phyloP scores from a whole-genome alignment of 2,113 vertebrate species.

The Pangasianodon hypophthalmus region DNA sequence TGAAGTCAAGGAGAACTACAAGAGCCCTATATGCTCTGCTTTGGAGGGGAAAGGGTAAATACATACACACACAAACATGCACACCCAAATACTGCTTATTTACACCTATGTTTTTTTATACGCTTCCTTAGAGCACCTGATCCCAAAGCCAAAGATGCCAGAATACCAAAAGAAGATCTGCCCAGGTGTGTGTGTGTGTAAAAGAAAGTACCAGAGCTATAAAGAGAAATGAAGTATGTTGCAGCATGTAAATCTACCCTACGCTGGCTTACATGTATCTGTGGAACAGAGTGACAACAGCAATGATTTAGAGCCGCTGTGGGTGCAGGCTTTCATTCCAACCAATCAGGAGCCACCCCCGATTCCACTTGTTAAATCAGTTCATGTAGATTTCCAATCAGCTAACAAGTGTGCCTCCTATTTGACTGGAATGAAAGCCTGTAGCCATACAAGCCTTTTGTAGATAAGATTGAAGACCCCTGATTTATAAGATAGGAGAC shows the following conservation, averaged over 20 bases:
- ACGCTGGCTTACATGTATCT: background rate
- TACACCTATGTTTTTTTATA: background rate
- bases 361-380: background rate
- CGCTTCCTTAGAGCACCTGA: constrained; percentile 82
- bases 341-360: background rate
- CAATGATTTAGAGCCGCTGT: background rate
- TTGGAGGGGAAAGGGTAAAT: constrained; percentile 91
- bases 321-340: background rate
- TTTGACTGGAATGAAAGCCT: background rate
- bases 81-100: background rate
- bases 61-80: background rate
- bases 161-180: constrained; percentile 83
- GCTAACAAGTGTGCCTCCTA: background rate
- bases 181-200: constrained; percentile 78
- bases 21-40: constrained; percentile 87
- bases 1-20: constrained; percentile 81
- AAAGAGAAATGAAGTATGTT: background rate
- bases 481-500: background rate
- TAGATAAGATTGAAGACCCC: no score
- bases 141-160: constrained; percentile 76
- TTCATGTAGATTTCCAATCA: background rate
- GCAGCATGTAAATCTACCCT: no score
- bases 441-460: background rate
- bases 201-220: background rate
- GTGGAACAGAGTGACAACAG: background rate